phyloP scores from a whole-genome alignment of 2,888 invertebrate genomes.

The Acanthococcus lagerstroemiae region DNA sequence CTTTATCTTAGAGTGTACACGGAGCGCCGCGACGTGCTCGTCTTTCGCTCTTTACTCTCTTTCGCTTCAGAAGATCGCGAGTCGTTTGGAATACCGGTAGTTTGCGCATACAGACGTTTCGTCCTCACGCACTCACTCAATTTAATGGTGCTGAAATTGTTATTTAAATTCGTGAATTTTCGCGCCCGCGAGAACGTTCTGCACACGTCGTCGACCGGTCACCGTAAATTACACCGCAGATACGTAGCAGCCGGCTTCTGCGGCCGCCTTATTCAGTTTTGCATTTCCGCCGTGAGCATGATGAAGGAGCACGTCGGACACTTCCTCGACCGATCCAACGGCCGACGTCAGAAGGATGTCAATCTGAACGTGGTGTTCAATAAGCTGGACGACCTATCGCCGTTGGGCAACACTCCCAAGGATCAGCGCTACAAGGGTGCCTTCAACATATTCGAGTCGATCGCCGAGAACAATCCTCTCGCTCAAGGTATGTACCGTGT shows the following conservation, averaged over 20 bases:
- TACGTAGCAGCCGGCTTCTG: no score
- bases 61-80: constrained; percentile 18
- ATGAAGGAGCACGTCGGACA: constrained; percentile 21
- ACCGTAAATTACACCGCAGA: background rate
- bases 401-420: constrained; percentile 18
- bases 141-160: background rate
- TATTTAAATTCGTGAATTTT: background rate
- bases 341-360: constrained; percentile 10
- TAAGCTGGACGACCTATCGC: constrained; percentile 15
- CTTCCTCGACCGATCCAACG: background rate
- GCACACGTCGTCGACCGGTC: background rate
- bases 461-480: constrained; percentile 11
- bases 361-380: constrained; percentile 23
- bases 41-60: background rate
- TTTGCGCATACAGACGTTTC: background rate
- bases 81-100: constrained; percentile 8
- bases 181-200: background rate
- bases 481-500: constrained; percentile 10
- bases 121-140: background rate
- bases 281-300: background rate
- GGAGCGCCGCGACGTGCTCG: background rate
- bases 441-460: constrained; percentile 27
- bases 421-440: constrained; percentile 17
- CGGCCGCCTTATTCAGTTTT: background rate
- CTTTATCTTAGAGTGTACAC: background rate